phyloP scores from a whole-genome alignment of 2,113 vertebrate genomes.

The Apistogramma diplotaenia region DNA sequence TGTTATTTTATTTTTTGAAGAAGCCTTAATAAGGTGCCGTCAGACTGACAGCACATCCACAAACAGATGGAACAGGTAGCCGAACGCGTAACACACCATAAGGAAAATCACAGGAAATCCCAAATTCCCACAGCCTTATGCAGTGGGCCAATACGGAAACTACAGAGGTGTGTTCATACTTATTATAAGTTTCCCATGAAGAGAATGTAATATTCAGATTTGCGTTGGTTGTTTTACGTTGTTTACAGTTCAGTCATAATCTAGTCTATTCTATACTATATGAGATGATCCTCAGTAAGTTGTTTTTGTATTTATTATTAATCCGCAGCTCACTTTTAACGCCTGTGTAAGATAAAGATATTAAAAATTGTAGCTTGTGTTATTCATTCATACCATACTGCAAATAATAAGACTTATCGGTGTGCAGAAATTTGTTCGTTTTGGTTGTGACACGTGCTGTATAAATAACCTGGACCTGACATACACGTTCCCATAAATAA shows the following conservation, averaged over 20 bases:
- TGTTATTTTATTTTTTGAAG: background rate
- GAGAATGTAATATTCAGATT: background rate
- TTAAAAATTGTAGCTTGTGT: background rate
- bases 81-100: constrained; percentile 11
- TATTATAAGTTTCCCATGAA: background rate
- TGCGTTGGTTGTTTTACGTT: background rate
- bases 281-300: background rate
- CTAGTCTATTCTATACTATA: too few relatives aligned
- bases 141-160: background rate
- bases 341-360: background rate
- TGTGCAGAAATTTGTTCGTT: background rate
- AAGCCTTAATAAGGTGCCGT: constrained; percentile 33
- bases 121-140: constrained; percentile 16
- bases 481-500: background rate
- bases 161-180: background rate
- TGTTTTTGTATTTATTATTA: background rate
- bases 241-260: background rate
- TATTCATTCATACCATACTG: too few relatives aligned
- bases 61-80: constrained; percentile 37
- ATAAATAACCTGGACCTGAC: background rate
- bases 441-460: background rate
- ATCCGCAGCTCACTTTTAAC: background rate
- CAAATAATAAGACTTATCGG: background rate
- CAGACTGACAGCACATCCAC: background rate
- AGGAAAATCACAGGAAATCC: constrained; percentile 11